Conservation (phyloP, 2,888 invertebrate species). For the Platycheirus rosarum region DNA sequence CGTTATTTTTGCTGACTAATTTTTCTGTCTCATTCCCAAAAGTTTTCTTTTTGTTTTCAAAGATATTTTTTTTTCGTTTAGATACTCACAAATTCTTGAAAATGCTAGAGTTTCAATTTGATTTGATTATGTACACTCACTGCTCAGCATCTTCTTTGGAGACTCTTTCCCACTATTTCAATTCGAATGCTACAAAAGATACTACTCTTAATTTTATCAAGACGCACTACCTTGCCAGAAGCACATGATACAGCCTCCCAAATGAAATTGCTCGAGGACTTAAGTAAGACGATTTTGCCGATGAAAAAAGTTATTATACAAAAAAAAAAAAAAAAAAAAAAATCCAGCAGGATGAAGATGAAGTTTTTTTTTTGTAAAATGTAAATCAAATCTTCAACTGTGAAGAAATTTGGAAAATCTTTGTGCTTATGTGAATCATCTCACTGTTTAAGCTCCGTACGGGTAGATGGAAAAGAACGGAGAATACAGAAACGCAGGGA, state of each 20-base stretch:
- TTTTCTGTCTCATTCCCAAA: constrained; percentile 59
- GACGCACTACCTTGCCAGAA: constrained; percentile 14
- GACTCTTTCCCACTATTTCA: constrained; percentile 24
- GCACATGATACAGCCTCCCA: constrained; percentile 24
- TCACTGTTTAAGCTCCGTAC: constrained; percentile 37
- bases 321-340: constrained; percentile 21
- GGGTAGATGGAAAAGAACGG: constrained; percentile 6
- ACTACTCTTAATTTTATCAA: constrained; percentile 40
- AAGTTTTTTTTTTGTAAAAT: constrained; percentile 38
- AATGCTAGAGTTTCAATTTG: constrained; percentile 75
- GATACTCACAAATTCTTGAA: constrained; percentile 72
- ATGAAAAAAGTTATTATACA: constrained; percentile 40
- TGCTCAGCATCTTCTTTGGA: not conserved
- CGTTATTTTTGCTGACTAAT: constrained; percentile 67
- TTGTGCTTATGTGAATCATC: constrained; percentile 43
- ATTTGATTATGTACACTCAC: constrained; percentile 72
- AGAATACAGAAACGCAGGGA: not conserved
- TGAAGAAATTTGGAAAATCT: constrained; percentile 45
- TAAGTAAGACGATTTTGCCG: constrained; percentile 26
- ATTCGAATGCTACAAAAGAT: constrained; percentile 30
- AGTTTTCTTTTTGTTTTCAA: constrained; percentile 44
- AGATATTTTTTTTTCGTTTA: constrained; percentile 25
- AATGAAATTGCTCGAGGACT: constrained; percentile 62
- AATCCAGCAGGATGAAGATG: constrained; percentile 13
- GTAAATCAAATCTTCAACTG: constrained; percentile 70